These are phyloP conservation scores for Oophaga sylvatica DNA, from an alignment of 2,797 vertebrate species.

Conservation along the genomic window DNA sequence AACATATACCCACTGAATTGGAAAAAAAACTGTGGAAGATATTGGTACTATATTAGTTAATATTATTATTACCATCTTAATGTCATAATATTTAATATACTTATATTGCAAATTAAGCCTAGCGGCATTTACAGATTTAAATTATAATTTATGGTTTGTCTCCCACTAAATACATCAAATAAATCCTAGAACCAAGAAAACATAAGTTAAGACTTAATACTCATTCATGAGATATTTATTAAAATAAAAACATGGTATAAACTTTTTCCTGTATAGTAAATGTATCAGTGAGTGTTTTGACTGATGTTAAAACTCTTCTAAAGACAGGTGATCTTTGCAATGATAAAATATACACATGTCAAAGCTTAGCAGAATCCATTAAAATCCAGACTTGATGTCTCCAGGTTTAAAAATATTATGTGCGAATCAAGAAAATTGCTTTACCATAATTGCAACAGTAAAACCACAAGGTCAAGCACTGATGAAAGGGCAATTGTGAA, in stretches of 20 bases:
- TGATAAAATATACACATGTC: conserved; percentile 44
- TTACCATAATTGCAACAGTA: conserved; percentile 45
- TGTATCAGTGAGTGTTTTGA: conserved; percentile 16
- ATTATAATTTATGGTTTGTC: not conserved
- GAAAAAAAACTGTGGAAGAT: not conserved
- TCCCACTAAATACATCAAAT: not conserved
- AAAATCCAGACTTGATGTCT: conserved; percentile 52
- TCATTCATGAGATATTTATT: not conserved
- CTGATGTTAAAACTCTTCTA: conserved; percentile 10
- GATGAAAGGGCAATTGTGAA: conserved; percentile 35
- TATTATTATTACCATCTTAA: not conserved
- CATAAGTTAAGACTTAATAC: not conserved
- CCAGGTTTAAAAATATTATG: conserved; percentile 45
- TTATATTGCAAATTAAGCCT: not conserved
- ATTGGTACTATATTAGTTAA: not conserved
- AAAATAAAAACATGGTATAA: not conserved
- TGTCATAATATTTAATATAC: not conserved
- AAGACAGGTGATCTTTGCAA: conserved; percentile 33
- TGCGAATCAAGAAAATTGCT: conserved; percentile 47
- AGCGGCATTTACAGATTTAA: not conserved
- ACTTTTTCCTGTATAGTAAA: conserved; percentile 24
- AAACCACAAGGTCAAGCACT: conserved; percentile 49
- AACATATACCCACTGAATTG: not conserved
- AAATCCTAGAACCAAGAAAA: not conserved
- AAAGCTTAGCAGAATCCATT: conserved; percentile 44